Base-by-base conservation (phyloP, 2,888 invertebrate genomes). In the Athalia cordata region DNA sequence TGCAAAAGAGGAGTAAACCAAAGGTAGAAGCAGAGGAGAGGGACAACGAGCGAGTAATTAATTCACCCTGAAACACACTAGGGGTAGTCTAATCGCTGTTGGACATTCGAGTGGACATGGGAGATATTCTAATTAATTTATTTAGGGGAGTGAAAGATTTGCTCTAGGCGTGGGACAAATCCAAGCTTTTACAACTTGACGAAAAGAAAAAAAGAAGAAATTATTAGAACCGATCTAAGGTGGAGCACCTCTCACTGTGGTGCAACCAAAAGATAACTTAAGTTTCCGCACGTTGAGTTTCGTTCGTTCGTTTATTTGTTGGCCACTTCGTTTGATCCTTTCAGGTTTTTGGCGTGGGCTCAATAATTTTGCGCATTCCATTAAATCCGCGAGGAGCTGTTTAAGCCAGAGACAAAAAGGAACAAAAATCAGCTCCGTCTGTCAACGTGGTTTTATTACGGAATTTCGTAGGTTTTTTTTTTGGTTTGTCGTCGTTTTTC, bases 31-130 rank as follows among this genome's bases (percentile, higher is more conserved):
- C n/a, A 57, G 52, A 59, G 57, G 52, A 9, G 45, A 59, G 59
- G 72, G 47, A 72, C 59, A 72, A 57, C 57, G 57, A 72, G 72
- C 72, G 72, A 57, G 72, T 72, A 72, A 72, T 72, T 72, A 72
- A 72, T 72, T 72, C 72, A 72, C 72, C 59, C 72, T 72, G 59
- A 45, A 59, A 72, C 50, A 52, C 50, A 29, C 55, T 52, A 55
- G 68, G 68, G 68, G 52, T 68, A n/a, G 72, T 72, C 47, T 72
- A 72, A 72, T 72, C 72, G 72, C 72, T 45, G 57, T 59, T 57
- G 59, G 72, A 72, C 59, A 72, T 72, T 72, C 57, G 70, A 70
- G 72, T 72, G 59, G 57, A 52, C 66, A 66, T 66, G 49, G 66
- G 55, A 5, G 72, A 72, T 72, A 59, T n/a, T 55, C 55, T 11